Conservation (phyloP, 2,113 vertebrate species). For the Cyanistes caeruleus region DNA sequence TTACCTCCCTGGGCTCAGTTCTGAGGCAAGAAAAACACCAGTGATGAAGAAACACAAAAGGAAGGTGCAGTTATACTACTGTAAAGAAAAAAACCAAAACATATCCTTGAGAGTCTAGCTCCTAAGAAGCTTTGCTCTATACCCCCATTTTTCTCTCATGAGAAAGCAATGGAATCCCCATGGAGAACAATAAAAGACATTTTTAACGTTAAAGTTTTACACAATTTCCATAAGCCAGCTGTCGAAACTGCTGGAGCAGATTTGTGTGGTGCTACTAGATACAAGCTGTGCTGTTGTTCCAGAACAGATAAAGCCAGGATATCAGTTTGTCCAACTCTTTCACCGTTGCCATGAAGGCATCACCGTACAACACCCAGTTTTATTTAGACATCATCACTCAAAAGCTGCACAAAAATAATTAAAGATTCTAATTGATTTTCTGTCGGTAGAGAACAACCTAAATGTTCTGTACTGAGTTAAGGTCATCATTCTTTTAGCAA, state of each 20-base stretch:
- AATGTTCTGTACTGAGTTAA: slow-evolving; percentile 35
- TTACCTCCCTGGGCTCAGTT: not conserved
- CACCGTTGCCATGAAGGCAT: not conserved
- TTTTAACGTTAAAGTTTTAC: not conserved
- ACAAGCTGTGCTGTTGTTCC: not conserved
- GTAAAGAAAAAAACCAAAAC: not conserved
- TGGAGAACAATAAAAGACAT: not conserved
- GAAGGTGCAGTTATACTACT: not conserved
- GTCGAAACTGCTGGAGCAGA: not conserved
- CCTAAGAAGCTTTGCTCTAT: not conserved
- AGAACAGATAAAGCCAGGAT: not conserved
- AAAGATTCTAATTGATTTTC: slow-evolving; percentile 62
- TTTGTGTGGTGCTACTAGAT: not conserved
- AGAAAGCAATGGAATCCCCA: not conserved
- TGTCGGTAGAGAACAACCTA: slow-evolving; percentile 46
- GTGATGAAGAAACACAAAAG: not conserved
- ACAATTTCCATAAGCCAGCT: not conserved
- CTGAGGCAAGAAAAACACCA: not conserved
- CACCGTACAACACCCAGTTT: not conserved
- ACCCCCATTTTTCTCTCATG: not conserved
- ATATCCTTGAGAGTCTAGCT: not conserved
- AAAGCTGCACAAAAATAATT: slow-evolving; percentile 65
- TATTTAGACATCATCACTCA: slow-evolving; percentile 11
- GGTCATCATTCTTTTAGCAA: slow-evolving; percentile 49
- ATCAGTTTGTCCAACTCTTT: not conserved